A percentile compares a stretch with the other conserved stretches of the same genome.
phyloP scores from a whole-genome alignment of 2,113 vertebrate genomes.

The Pandion haliaetus region DNA sequence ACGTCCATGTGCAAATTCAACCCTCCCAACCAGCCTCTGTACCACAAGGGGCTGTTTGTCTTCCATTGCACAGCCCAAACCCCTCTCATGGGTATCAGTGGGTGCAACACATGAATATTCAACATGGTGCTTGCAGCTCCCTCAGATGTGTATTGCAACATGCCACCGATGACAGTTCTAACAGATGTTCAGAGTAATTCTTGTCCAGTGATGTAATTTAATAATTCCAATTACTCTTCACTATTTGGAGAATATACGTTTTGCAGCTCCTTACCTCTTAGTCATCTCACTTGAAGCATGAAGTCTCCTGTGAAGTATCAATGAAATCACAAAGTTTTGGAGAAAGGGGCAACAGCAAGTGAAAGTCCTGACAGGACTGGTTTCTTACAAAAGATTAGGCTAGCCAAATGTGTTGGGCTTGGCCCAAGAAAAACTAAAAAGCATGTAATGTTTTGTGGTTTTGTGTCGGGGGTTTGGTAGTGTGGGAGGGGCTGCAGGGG shows the following conservation, averaged over 20 bases:
- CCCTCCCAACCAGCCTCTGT: not conserved
- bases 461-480: no score
- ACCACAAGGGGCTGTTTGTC: not conserved
- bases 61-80: not conserved
- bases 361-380: not conserved
- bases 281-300: not conserved
- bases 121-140: not conserved
- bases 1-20: rapidly evolving
- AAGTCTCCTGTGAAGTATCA: not conserved
- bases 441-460: not conserved
- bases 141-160: not conserved
- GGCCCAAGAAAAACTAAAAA: not conserved
- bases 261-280: not conserved
- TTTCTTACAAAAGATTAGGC: not conserved
- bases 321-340: not conserved
- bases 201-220: not conserved
- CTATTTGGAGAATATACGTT: not conserved
- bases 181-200: not conserved
- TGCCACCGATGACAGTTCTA: not conserved
- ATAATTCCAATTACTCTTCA: not conserved
- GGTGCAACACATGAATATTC: not conserved
- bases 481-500: no score
- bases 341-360: not conserved
- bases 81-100: not conserved
- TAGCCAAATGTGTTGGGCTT: not conserved